Percentiles rank a stretch among this genome's conserved stretches.
Conservation (phyloP, 2,888 invertebrate genomes). For the Troilus luridus region DNA sequence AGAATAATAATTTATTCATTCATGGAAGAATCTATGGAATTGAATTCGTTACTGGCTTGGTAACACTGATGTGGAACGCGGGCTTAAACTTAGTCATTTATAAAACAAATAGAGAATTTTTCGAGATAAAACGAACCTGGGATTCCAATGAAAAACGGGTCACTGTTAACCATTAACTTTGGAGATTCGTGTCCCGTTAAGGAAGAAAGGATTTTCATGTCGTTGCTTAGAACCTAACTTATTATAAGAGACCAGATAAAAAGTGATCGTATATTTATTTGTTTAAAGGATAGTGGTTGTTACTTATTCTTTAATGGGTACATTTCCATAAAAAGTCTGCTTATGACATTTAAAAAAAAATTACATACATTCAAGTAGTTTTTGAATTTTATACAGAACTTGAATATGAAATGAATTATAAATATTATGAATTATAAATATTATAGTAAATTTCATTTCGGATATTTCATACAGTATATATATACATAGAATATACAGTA, state of each 20-base stretch:
- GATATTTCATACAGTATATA: no score
- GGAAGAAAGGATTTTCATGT: slow-evolving; percentile 3
- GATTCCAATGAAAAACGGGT: neutral
- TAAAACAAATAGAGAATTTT: neutral
- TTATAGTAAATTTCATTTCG: no score
- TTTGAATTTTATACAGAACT: no score
- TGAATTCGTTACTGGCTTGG: neutral
- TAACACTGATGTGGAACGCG: neutral
- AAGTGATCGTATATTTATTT: neutral
- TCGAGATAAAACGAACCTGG: neutral
- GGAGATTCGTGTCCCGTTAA: neutral
- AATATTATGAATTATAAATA: no score
- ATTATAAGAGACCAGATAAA: neutral
- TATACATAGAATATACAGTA: no score
- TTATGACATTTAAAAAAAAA: no score
- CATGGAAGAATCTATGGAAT: neutral
- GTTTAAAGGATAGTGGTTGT: neutral
- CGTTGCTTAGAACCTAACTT: neutral
- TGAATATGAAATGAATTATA: no score
- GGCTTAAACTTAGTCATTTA: neutral
- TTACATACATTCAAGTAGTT: no score
- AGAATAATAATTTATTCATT: no score
- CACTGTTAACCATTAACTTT: neutral
- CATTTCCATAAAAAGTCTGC: no score
- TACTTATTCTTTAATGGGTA: no score